A percentile compares a stretch with the other conserved stretches of the same genome.
phyloP scores from a whole-genome alignment of 23 tunicate species.

The Oikopleura dioica region DNA sequence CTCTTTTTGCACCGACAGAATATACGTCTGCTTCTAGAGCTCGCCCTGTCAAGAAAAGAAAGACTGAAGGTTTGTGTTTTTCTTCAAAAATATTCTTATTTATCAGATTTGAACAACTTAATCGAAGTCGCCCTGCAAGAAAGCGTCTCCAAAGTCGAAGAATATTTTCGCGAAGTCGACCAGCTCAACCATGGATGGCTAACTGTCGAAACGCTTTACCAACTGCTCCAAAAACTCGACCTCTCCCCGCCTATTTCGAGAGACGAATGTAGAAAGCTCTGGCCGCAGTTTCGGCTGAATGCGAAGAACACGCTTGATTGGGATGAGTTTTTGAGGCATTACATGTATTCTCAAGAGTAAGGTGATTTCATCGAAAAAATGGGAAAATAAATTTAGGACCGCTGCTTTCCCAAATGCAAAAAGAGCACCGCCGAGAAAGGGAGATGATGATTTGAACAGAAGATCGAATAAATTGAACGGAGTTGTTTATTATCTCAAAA shows the following conservation, averaged over 20 bases:
- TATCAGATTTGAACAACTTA: background rate
- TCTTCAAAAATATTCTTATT: conserved; percentile 4
- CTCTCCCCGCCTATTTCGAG: conserved; percentile 38
- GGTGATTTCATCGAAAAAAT: too few species aligned
- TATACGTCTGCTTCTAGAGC: background rate
- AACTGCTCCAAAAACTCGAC: conserved; percentile 45
- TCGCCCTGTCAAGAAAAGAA: background rate
- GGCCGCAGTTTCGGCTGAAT: conserved; percentile 75
- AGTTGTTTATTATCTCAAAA: conserved; percentile 20
- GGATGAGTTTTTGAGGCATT: conserved; percentile 50
- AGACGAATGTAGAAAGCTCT: conserved; percentile 61
- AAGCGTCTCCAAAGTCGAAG: conserved; percentile 42
- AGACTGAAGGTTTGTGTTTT: background rate
- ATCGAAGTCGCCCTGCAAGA: conserved; percentile 40
- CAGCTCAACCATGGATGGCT: conserved; percentile 73
- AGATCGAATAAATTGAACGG: conserved; percentile 60
- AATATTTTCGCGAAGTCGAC: conserved; percentile 57
- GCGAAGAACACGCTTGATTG: conserved; percentile 63
- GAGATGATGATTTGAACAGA: conserved; percentile 89
- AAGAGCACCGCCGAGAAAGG: conserved; percentile 73
- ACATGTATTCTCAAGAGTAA: conserved; percentile 72
- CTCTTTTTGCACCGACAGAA: background rate
- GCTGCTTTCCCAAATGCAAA: conserved; percentile 96
- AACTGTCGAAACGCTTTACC: conserved; percentile 74
- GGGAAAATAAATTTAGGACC: conserved; percentile 29